These are phyloP conservation scores for Pachydiplax longipennis DNA, from an alignment of 2,888 invertebrate genomes.

Conservation along the genomic window DNA sequence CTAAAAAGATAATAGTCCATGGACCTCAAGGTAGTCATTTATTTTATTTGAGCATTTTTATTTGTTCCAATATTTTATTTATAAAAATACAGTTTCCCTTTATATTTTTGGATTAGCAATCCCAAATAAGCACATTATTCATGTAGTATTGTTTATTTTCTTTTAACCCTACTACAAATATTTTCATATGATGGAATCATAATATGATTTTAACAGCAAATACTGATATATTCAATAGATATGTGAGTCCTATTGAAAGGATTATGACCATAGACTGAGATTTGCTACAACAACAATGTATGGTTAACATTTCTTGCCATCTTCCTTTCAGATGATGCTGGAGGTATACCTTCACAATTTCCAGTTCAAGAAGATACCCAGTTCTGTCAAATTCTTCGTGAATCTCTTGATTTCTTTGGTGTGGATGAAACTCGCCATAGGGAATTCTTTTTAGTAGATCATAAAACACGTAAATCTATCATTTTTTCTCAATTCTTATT, in stretches of 20 bases:
- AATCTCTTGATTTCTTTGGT: conserved; percentile 95
- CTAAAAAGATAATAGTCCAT: conserved; percentile 98
- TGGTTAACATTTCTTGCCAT: neutral
- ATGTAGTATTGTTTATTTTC: too few species aligned
- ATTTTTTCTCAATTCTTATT: neutral
- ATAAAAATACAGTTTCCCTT: too few species aligned
- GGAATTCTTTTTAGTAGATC: conserved; percentile 95
- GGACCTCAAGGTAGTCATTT: conserved; percentile 76
- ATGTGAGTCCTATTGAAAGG: neutral
- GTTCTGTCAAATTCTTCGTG: conserved; percentile 92
- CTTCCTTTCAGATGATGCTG: conserved; percentile 73
- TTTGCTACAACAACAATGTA: neutral
- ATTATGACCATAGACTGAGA: neutral
- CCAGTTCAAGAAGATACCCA: conserved; percentile 98
- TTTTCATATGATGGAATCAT: neutral
- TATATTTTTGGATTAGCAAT: too few species aligned
- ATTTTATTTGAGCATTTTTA: neutral
- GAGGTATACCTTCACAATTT: conserved; percentile 97
- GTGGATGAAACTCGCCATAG: conserved; percentile 89
- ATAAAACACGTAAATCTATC: conserved; percentile 87
- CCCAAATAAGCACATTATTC: too few species aligned
- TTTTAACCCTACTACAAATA: too few species aligned
- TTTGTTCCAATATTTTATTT: neutral
- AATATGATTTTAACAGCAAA: neutral
- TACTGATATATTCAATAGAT: neutral